These are phyloP conservation scores for Pristionchus mayeri DNA, from an alignment of 2,888 invertebrate species.

Conservation along the genomic window DNA sequence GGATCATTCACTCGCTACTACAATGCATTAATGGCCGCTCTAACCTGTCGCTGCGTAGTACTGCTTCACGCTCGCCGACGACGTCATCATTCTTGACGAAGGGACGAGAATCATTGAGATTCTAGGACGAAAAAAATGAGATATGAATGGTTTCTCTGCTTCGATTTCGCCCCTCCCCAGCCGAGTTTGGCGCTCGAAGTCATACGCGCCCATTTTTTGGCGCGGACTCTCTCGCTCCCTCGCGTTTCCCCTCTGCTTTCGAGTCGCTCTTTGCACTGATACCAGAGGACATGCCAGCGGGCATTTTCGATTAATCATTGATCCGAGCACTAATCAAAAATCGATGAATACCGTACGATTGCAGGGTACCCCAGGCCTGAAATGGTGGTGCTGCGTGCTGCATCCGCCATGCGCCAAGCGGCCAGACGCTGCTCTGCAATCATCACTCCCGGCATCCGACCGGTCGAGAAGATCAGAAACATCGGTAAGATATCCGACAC, in stretches of 20 bases:
- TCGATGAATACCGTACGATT: neutral
- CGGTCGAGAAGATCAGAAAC: conserved; percentile 72
- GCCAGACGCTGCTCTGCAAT: conserved; percentile 44
- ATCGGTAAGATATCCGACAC: conserved; percentile 72
- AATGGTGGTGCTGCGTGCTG: conserved; percentile 36
- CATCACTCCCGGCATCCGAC: conserved; percentile 59
- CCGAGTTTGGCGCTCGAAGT: conserved; percentile 32
- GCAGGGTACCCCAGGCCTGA: conserved; percentile 23
- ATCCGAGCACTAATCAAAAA: neutral
- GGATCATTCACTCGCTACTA: too few species aligned
- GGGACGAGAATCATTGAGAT: neutral
- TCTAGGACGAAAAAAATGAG: neutral
- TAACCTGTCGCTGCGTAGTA: neutral
- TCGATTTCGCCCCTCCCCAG: neutral
- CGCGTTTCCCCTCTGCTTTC: neutral
- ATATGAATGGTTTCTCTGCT: conserved; percentile 1
- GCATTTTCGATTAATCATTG: neutral
- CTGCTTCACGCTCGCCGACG: neutral
- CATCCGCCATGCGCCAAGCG: neutral
- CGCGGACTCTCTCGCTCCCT: neutral
- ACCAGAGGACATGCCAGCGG: neutral
- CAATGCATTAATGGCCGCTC: too few species aligned
- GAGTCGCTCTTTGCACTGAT: neutral
- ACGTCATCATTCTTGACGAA: neutral
- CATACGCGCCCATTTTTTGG: conserved; percentile 39